Base-by-base conservation (phyloP, 2,888 invertebrate genomes). In the Hemaris fuciformis region DNA sequence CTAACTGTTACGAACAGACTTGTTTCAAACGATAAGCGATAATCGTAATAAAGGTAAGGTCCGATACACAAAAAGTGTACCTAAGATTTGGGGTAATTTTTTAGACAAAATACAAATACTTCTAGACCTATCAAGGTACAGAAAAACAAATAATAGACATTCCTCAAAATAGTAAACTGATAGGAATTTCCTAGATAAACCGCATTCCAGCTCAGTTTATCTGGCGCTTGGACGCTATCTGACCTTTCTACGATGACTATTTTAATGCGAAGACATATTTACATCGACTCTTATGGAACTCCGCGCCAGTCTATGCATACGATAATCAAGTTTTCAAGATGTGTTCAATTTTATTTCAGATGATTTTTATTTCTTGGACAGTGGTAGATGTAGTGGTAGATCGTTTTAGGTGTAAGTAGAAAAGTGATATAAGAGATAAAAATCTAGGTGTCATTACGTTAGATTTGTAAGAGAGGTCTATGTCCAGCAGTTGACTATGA, bases 171-270 rank as follows among this genome's bases (percentile, higher is more conserved):
- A 42, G 23, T 58, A 25, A 48, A 41, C 48, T 38, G 25, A 20
- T 60, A 18, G 46, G 60, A 60, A 48, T 60, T 48, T 60, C 20
- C 15, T 60, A 38, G 60, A 60, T 60, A 60, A 60, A 38, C 60
- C 38, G 48, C 48, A 60, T 60, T 60, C 60, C 60, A 4, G 15
- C 22, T 23, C 38, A 23, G 38, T 59, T 53, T 53, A 53, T 31
- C 53, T 31, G 53, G 10, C 18, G 27, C 18, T 53, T 53, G 18
- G 31, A 31, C 31, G 53, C 53, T n/a, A 25, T 8, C 31, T 53
- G 53, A 53, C 53, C 53, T 53, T 53, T 53, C 15, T 31, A 18
- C 31, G 31, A 53, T 31, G 31, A 53, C 31, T 53, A 53, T 53
- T 53, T 53, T 53, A 53, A 31, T 48, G n/a, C 46, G 23, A 25